phyloP scores from a whole-genome alignment of 2,888 invertebrate species.

The Drosophila antonietae region DNA sequence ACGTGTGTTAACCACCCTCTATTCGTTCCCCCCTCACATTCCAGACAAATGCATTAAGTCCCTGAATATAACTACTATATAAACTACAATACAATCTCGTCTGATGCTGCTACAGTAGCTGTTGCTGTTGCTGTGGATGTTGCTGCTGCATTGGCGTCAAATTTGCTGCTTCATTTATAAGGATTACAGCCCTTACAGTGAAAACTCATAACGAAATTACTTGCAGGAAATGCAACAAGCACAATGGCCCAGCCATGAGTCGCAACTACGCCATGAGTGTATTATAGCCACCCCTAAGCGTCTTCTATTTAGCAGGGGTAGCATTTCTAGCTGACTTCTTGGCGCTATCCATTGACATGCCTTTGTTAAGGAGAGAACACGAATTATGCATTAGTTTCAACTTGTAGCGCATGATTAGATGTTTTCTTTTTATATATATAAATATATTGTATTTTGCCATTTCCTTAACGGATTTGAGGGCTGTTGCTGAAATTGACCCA shows the following conservation, averaged over 20 bases:
- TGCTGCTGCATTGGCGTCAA: slow-evolving; percentile 65
- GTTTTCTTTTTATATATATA: slow-evolving; percentile 22
- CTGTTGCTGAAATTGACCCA: slow-evolving; percentile 37
- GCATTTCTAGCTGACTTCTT: slow-evolving; percentile 48
- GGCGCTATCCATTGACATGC: slow-evolving; percentile 43
- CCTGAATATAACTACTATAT: slow-evolving; percentile 52
- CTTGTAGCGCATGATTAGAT: slow-evolving; percentile 67
- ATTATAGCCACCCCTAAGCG: slow-evolving; percentile 45
- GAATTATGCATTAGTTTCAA: slow-evolving; percentile 76
- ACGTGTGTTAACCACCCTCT: slow-evolving; percentile 62
- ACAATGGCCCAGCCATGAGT: slow-evolving; percentile 19
- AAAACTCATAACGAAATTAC: slow-evolving; percentile 79
- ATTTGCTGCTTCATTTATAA: slow-evolving; percentile 82
- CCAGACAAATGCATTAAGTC: slow-evolving; percentile 67
- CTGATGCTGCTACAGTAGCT: slow-evolving; percentile 32
- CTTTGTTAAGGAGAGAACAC: slow-evolving; percentile 49
- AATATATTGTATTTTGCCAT: slow-evolving; percentile 7
- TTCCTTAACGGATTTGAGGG: slow-evolving; percentile 32
- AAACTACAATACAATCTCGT: slow-evolving; percentile 39
- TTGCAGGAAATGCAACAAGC: slow-evolving; percentile 79
- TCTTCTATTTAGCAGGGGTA: slow-evolving; percentile 46
- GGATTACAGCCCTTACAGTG: slow-evolving; percentile 67
- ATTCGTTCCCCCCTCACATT: background rate
- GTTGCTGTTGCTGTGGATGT: slow-evolving; percentile 15
- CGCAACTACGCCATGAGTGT: background rate